Percentiles rank a stretch among this genome's conserved stretches.
Conservation (phyloP, 2,888 invertebrate genomes). For the Plagiodera versicolora region DNA sequence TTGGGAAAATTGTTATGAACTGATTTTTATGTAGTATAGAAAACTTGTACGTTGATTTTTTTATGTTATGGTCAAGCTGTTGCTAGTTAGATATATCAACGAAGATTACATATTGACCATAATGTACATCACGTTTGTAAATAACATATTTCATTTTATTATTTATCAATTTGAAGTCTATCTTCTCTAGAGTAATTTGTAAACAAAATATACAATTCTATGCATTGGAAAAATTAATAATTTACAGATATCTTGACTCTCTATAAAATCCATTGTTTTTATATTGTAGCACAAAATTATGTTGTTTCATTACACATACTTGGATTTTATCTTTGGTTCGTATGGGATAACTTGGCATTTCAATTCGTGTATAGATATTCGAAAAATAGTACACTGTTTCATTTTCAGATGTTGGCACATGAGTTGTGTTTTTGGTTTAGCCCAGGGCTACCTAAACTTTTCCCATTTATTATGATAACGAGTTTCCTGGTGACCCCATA, state of each 20-base stretch:
- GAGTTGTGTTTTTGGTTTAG: too few relatives aligned
- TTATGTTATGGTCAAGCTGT: neutral
- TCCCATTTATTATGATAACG: too few relatives aligned
- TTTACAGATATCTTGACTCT: neutral
- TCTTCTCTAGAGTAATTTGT: neutral
- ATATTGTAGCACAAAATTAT: neutral
- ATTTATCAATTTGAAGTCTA: neutral
- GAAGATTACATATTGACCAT: neutral
- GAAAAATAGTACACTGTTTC: neutral
- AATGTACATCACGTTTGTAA: neutral
- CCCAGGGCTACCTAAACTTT: too few relatives aligned
- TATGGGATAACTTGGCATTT: neutral
- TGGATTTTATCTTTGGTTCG: neutral
- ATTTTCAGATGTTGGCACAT: too few relatives aligned
- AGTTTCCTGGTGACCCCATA: too few relatives aligned
- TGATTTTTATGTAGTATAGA: conserved; percentile 1
- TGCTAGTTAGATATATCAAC: neutral
- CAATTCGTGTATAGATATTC: neutral
- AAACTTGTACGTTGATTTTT: neutral
- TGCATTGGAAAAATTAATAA: neutral
- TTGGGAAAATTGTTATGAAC: neutral
- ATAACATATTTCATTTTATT: neutral
- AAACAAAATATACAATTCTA: neutral
- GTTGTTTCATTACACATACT: neutral
- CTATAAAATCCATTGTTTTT: neutral